Percentiles rank a stretch among this genome's conserved stretches.
Evolutionary conservation across 2,888 invertebrate species (phyloP).

Genomic region (Trichogramma evanescens): DNA sequence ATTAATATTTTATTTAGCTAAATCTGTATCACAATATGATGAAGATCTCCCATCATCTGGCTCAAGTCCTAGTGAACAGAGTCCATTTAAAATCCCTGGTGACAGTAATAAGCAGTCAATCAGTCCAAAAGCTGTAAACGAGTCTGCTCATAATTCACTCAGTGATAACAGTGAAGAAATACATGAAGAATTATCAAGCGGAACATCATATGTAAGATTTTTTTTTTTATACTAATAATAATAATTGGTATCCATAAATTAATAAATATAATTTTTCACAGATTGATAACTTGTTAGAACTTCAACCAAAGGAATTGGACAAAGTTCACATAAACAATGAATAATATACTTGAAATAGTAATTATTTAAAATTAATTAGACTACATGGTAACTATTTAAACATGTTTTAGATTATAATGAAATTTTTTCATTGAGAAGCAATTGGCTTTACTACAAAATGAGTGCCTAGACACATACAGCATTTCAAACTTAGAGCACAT

Average conservation of each 20-base stretch:
- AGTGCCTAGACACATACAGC: too few relatives aligned
- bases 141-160: slow-evolving; percentile 32
- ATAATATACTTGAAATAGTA: too few relatives aligned
- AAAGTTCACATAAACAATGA: too few relatives aligned
- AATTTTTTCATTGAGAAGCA: too few relatives aligned
- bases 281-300: slow-evolving; percentile 30
- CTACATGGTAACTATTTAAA: too few relatives aligned
- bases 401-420: too few relatives aligned
- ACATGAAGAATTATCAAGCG: slow-evolving; percentile 40
- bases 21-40: slow-evolving; percentile 38
- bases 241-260: neutral
- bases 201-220: slow-evolving; percentile 41
- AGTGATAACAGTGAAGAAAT: slow-evolving; percentile 43
- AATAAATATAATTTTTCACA: slow-evolving; percentile 27
- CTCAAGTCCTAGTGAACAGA: slow-evolving; percentile 42
- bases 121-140: slow-evolving; percentile 30
- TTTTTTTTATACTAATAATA: neutral
- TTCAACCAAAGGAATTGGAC: slow-evolving; percentile 26
- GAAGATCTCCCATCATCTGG: slow-evolving; percentile 42
- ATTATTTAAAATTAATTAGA: too few relatives aligned
- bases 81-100: slow-evolving; percentile 37
- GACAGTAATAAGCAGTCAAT: too few relatives aligned
- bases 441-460: too few relatives aligned
- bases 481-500: too few relatives aligned
- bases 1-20: slow-evolving; percentile 25